A percentile compares a stretch with the other conserved stretches of the same genome.
Evolutionary conservation across 1,140 invertebrate species (phyloP).

Genomic region (Aphis craccivora): DNA sequence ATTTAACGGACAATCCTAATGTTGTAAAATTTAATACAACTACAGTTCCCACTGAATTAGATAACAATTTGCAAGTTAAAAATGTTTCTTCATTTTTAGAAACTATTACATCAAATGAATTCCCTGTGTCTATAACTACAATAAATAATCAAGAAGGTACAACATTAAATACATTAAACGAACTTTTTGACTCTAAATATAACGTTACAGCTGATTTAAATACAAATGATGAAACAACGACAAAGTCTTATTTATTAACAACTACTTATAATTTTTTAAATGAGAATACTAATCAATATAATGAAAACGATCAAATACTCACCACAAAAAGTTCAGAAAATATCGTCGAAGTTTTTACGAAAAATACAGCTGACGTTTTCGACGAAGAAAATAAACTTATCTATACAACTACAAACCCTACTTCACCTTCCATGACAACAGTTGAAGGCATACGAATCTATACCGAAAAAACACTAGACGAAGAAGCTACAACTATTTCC

Average conservation of each 20-base stretch:
- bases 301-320: neutral
- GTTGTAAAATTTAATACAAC: neutral
- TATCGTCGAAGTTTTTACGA: neutral
- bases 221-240: neutral
- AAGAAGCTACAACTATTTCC: neutral
- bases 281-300: neutral
- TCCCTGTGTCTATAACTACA: neutral
- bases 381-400: neutral
- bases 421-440: neutral
- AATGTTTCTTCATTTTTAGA: neutral
- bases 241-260: neutral
- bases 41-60: neutral
- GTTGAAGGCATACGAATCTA: neutral
- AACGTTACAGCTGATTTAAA: neutral
- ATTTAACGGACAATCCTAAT: neutral
- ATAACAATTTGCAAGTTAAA: neutral
- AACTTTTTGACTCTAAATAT: neutral
- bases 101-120: neutral
- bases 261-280: neutral
- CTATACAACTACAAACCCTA: neutral
- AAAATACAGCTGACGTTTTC: neutral
- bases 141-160: neutral
- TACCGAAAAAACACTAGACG: neutral
- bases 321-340: neutral
- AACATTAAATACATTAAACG: neutral